phyloP scores from a whole-genome alignment of 2,888 invertebrate species.

The Therioaphis trifolii region DNA sequence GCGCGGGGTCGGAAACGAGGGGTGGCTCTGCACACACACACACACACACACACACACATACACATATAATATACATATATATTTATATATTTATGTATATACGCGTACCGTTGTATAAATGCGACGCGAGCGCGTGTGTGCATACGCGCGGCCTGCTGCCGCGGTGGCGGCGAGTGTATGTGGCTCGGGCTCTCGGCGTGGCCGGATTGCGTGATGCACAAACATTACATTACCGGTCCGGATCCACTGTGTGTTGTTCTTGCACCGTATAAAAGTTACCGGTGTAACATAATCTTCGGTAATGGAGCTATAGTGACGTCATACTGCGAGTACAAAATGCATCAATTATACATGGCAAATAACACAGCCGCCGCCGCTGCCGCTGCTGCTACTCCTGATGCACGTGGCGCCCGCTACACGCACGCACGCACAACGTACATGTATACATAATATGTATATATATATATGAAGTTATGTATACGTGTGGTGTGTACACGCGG shows the following conservation, averaged over 20 bases:
- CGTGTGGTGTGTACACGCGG: no score
- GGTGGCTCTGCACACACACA: background rate
- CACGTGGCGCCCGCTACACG: slow-evolving; percentile 8
- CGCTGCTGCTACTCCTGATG: no score
- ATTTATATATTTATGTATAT: background rate
- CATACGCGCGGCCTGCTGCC: background rate
- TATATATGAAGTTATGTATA: no score
- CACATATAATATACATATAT: background rate
- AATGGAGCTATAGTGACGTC: slow-evolving; percentile 60
- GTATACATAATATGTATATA: background rate
- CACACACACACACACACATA: no score
- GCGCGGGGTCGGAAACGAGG: background rate
- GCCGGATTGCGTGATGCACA: slow-evolving; percentile 53
- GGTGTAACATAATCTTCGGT: slow-evolving; percentile 61
- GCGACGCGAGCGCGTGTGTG: background rate
- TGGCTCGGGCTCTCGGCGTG: slow-evolving; percentile 1
- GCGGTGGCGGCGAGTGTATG: background rate
- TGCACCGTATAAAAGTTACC: slow-evolving; percentile 35
- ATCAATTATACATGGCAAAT: slow-evolving; percentile 46
- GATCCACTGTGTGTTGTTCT: slow-evolving; percentile 54
- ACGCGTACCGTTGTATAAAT: background rate
- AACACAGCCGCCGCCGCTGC: no score
- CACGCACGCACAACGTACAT: no score
- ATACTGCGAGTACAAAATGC: slow-evolving; percentile 48
- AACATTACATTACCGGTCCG: slow-evolving; percentile 61